Evolutionary conservation across 2,113 vertebrate species (phyloP).

Genomic region (Setophaga coronata): DNA sequence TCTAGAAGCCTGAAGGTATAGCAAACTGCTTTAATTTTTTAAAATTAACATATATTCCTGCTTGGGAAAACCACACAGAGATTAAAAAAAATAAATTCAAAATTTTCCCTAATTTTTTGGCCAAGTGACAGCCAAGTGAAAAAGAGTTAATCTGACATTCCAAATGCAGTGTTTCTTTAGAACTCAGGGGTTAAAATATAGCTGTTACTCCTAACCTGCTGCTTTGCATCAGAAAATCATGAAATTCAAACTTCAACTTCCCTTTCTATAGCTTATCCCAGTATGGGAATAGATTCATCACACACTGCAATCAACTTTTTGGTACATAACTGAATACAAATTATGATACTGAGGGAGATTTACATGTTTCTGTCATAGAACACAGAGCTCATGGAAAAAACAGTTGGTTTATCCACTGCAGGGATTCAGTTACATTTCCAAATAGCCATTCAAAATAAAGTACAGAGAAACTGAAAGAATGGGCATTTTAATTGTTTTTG

Average conservation of each 20-base stretch:
- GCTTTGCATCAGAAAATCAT: background rate
- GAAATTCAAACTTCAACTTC: conserved; percentile 41
- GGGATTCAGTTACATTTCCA: conserved; percentile 6
- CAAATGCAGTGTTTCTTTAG: background rate
- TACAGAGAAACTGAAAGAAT: background rate
- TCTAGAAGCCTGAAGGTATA: background rate
- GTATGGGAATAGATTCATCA: conserved; percentile 56
- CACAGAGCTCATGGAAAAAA: background rate
- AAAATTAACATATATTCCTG: background rate
- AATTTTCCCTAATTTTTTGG: background rate
- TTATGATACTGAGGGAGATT: background rate
- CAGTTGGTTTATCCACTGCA: background rate
- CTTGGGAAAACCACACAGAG: background rate
- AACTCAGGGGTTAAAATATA: conserved; percentile 32
- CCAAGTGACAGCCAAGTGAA: background rate
- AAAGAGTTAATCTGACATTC: background rate
- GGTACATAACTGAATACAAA: conserved; percentile 59
- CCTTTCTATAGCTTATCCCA: conserved; percentile 14
- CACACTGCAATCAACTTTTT: conserved; percentile 37
- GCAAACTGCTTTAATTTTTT: background rate
- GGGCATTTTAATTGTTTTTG: background rate
- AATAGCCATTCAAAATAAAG: conserved; percentile 2
- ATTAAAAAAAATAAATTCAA: background rate
- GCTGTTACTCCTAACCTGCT: conserved; percentile 7
- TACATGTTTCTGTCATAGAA: background rate